Percentiles rank a stretch among this genome's conserved stretches.
These are phyloP conservation scores for Falco punctatus DNA, from an alignment of 2,113 vertebrate genomes.

Conservation along the genomic window DNA sequence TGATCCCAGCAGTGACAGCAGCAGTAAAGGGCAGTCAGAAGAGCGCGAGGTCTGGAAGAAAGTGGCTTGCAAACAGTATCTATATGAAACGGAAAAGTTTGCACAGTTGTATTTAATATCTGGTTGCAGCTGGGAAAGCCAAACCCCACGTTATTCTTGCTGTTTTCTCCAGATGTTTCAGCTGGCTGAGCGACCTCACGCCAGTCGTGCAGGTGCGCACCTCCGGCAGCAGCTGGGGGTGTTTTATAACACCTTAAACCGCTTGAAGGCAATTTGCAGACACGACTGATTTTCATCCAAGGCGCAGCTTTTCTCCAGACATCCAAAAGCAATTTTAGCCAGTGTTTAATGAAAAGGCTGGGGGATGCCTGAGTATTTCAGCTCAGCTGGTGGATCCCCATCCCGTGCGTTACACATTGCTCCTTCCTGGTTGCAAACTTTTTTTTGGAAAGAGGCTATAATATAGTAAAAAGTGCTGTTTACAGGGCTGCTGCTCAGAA, in stretches of 20 bases:
- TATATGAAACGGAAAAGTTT: neutral
- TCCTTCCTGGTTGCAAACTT: neutral
- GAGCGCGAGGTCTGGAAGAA: neutral
- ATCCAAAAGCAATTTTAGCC: neutral
- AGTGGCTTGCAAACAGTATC: neutral
- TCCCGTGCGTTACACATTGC: rapidly evolving
- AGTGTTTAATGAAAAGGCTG: neutral
- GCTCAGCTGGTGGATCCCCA: neutral
- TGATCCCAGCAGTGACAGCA: rapidly evolving
- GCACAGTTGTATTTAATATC: neutral
- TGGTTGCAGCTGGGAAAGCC: neutral
- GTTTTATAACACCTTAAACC: neutral
- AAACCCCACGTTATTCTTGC: neutral
- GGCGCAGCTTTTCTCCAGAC: neutral
- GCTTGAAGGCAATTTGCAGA: neutral
- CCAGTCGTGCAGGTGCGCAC: neutral
- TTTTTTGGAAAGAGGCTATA: neutral
- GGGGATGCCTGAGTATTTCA: neutral
- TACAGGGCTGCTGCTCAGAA: neutral
- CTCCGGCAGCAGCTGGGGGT: neutral
- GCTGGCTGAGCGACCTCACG: neutral
- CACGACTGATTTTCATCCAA: neutral
- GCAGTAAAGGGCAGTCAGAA: neutral
- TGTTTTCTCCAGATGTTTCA: neutral
- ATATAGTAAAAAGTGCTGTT: neutral